Evolutionary conservation across 2,888 invertebrate genomes (phyloP), one percentile per base, ranked within the genome.

Genomic region (Bugula neritina): DNA sequence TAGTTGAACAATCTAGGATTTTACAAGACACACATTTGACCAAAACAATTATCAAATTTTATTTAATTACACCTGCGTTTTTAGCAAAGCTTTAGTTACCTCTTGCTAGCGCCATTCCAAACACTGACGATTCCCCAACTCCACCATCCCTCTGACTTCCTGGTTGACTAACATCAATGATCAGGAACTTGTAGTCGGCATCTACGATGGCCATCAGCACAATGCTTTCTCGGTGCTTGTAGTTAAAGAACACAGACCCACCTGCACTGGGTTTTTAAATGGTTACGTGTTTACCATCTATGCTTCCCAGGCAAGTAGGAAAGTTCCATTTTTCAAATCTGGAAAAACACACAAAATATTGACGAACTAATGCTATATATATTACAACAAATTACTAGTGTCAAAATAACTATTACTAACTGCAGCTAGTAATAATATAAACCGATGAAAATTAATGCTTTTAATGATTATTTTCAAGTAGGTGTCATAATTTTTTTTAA

Each of bases 251-350:
- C 23, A 23, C 25, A n/a, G 57, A 57, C 5, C 57, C 57, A n/a
- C n/a, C 57, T n/a, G 13, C 3, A n/a, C 25, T 57, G 13, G 57
- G 57, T 57, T 57, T 57, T n/a, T 57, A 25, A 13, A 57, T 10
- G 17, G 23, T 5, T 13, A 57, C 25, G 23, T 57, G 57, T n/a
- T 57, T 57, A 5, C 57, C 57, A 57, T 57, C 57, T 23, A 57
- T 10, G 23, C 57, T 57, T 5, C 57, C 57, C 5, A 57, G 13
- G 23, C 57, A 57, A 25, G 13, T 17, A n/a, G 57, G 57, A 57
- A 57, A 57, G 23, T 57, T 57, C 57, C 57, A 57, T 23, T 57
- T 57, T 10, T 57, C 10, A 57, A 57, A 57, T 5, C 57, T 57
- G 57, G 23, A 57, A 57, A 57, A 57, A 5, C 13, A 57, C 13